Percentiles rank a stretch among this genome's conserved stretches.
Evolutionary conservation across 2,888 invertebrate genomes (phyloP).

Genomic region (Mythimna loreyi): DNA sequence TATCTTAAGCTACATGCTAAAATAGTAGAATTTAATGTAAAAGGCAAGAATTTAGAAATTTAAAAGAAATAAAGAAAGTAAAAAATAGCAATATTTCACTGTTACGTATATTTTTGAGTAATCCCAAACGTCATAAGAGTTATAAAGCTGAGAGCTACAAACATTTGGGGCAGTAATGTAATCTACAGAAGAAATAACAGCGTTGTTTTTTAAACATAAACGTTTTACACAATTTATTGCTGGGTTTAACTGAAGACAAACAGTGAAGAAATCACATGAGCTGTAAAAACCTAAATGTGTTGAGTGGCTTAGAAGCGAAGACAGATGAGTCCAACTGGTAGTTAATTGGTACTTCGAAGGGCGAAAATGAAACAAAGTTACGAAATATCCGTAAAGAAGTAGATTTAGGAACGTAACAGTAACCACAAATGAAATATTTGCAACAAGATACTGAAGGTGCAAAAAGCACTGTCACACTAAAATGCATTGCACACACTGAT

Average conservation of each 20-base stretch:
- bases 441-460: not conserved
- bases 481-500: conserved; percentile 29
- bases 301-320: conserved; percentile 8
- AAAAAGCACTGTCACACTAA: not conserved
- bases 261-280: conserved; percentile 24
- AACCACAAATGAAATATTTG: not conserved
- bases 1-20: not conserved
- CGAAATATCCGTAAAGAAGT: not conserved
- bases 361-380: not conserved
- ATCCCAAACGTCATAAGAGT: not conserved
- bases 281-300: conserved; percentile 36
- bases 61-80: not conserved
- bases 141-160: not conserved
- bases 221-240: conserved; percentile 42
- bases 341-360: conserved; percentile 3
- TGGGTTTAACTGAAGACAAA: conserved; percentile 38
- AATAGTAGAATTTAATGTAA: not conserved
- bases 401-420: not conserved
- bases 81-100: not conserved
- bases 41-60: not conserved
- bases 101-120: not conserved
- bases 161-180: conserved; percentile 14
- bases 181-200: conserved; percentile 17
- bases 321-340: conserved; percentile 22
- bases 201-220: conserved; percentile 28